phyloP scores from a whole-genome alignment of 2,888 invertebrate species.

The Dasysyrphus tricinctus region DNA sequence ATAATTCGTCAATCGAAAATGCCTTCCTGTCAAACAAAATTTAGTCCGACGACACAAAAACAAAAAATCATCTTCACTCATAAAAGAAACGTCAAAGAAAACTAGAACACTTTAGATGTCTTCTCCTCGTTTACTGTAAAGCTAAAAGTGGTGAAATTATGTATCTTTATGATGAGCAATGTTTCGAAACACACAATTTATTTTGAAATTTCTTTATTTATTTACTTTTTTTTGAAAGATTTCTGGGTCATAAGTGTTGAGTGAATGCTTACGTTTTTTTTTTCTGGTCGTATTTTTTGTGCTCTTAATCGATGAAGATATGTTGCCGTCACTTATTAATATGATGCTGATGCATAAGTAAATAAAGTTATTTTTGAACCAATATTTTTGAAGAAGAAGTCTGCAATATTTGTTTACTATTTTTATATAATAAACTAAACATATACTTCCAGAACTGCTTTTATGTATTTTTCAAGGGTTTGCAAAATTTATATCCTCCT shows the following conservation, averaged over 20 bases:
- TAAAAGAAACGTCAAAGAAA: conserved; percentile 1
- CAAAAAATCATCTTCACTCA: not conserved
- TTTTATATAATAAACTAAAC: too few species aligned
- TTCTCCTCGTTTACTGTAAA: too few species aligned
- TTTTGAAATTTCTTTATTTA: conserved; percentile 24
- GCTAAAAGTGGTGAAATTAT: not conserved
- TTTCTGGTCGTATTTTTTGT: not conserved
- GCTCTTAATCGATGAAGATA: not conserved
- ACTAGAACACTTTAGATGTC: conserved; percentile 23
- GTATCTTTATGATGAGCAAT: conserved; percentile 1
- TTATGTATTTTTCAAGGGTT: too few species aligned
- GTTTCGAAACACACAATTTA: conserved; percentile 11
- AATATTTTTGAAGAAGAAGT: too few species aligned
- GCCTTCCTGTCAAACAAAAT: conserved; percentile 6
- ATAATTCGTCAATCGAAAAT: conserved; percentile 12
- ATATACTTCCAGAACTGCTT: too few species aligned
- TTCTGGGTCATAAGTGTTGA: conserved; percentile 22
- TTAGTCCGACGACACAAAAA: not conserved
- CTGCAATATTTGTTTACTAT: too few species aligned
- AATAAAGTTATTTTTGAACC: not conserved
- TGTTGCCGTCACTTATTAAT: not conserved
- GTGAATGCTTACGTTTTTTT: conserved; percentile 2
- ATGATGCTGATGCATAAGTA: not conserved
- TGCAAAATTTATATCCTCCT: too few species aligned
- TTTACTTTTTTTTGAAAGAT: conserved; percentile 4